phyloP scores from a whole-genome alignment of 2,888 invertebrate species.

The Sialis fuliginosa region DNA sequence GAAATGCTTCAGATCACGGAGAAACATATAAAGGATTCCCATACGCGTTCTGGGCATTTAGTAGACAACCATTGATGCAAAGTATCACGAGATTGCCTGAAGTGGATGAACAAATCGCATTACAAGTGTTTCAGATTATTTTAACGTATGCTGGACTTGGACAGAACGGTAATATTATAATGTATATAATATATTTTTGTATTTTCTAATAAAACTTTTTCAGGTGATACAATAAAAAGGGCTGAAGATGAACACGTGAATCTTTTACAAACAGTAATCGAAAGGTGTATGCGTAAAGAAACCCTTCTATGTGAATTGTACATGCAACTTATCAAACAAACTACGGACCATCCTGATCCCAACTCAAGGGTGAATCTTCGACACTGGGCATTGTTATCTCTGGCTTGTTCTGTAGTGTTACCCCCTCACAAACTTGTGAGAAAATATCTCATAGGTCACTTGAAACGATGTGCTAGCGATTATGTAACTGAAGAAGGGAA shows the following conservation, averaged over 20 bases:
- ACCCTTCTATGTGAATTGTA: slow-evolving; percentile 76
- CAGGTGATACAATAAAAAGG: slow-evolving; percentile 41
- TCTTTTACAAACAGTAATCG: slow-evolving; percentile 75
- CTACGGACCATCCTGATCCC: slow-evolving; percentile 82
- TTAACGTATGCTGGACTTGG: slow-evolving; percentile 77
- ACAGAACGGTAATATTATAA: slow-evolving; percentile 34
- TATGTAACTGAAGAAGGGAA: slow-evolving; percentile 85
- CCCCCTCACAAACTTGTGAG: slow-evolving; percentile 75
- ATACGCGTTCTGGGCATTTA: slow-evolving; percentile 81
- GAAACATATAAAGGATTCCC: slow-evolving; percentile 79
- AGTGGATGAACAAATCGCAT: slow-evolving; percentile 68
- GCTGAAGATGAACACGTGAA: slow-evolving; percentile 79
- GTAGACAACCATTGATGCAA: slow-evolving; percentile 60
- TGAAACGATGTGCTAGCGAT: slow-evolving; percentile 75
- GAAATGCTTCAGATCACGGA: slow-evolving; percentile 43
- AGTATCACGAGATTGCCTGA: slow-evolving; percentile 72
- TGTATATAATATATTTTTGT: not conserved
- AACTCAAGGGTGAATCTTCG: slow-evolving; percentile 71
- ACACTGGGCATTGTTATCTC: slow-evolving; percentile 79
- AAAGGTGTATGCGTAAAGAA: slow-evolving; percentile 81
- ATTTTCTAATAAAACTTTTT: not conserved
- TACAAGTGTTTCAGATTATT: slow-evolving; percentile 78
- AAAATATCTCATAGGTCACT: slow-evolving; percentile 73
- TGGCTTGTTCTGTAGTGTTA: slow-evolving; percentile 65
- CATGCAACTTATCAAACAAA: slow-evolving; percentile 78